Percentiles rank a stretch among this genome's conserved stretches.
Evolutionary conservation across 2,888 invertebrate species (phyloP).

Genomic region (Parasteatoda lunata): DNA sequence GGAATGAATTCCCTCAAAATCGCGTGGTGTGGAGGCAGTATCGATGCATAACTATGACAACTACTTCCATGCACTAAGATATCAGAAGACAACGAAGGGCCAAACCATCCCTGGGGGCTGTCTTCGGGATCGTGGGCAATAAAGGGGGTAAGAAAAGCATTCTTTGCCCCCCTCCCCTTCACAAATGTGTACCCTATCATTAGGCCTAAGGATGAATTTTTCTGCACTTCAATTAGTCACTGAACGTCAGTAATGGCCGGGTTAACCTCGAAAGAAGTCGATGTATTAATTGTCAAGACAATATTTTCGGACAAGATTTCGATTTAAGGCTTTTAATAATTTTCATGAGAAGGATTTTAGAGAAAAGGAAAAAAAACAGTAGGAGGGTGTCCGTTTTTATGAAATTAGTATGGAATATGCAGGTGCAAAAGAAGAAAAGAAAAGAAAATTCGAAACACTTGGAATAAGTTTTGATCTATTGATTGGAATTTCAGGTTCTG

Average conservation of each 20-base stretch:
- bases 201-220: constrained; percentile 48
- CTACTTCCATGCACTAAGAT: not conserved
- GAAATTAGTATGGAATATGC: no score
- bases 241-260: constrained; percentile 42
- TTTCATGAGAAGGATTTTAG: no score
- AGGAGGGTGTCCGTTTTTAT: no score
- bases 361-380: no score
- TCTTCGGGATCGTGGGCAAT: constrained; percentile 39
- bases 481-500: no score
- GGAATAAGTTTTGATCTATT: no score
- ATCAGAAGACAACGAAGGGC: constrained; percentile 20
- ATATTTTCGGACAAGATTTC: constrained; percentile 22
- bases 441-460: no score
- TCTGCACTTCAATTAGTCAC: constrained; percentile 56
- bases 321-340: no score
- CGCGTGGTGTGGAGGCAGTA: not conserved
- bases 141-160: constrained; percentile 10
- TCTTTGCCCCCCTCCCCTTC: not conserved
- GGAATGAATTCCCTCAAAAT: not conserved
- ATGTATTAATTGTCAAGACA: constrained; percentile 59
- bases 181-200: constrained; percentile 55
- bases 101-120: constrained; percentile 33
- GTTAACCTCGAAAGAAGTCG: constrained; percentile 23
- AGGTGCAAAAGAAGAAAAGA: no score
- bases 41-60: no score